phyloP scores from a whole-genome alignment of 2,888 invertebrate genomes.

The Calephelis perditalis region DNA sequence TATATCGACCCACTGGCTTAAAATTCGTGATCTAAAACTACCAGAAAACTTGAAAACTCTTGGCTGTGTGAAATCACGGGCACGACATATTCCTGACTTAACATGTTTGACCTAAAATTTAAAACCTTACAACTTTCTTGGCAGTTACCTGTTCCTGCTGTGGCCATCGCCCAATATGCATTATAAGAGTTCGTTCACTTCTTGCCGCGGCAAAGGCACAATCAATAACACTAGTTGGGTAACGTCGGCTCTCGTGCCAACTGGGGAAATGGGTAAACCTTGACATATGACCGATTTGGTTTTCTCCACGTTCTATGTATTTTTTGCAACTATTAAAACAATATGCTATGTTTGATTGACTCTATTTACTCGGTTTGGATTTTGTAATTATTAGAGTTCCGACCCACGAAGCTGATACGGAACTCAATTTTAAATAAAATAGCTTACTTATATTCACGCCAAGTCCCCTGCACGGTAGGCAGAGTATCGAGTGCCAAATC shows the following conservation, averaged over 20 bases:
- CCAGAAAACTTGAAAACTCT: too few relatives aligned
- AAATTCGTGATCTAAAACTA: too few relatives aligned
- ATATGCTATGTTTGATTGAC: not conserved
- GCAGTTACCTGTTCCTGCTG: conserved; percentile 2
- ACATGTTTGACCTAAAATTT: not conserved
- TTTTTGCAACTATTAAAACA: conserved; percentile 6
- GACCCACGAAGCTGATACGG: too few relatives aligned
- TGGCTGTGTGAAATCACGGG: too few relatives aligned
- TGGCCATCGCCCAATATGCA: not conserved
- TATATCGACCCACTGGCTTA: too few relatives aligned
- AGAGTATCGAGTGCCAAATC: too few relatives aligned
- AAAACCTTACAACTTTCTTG: not conserved
- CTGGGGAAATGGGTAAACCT: conserved; percentile 2
- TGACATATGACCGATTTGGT: conserved; percentile 8
- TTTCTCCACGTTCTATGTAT: not conserved
- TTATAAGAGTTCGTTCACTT: conserved; percentile 6
- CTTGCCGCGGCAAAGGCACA: not conserved
- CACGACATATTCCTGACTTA: too few relatives aligned
- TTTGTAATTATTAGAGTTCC: too few relatives aligned
- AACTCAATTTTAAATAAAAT: too few relatives aligned
- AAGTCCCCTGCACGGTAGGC: too few relatives aligned
- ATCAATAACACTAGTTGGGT: conserved; percentile 11
- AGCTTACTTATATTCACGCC: too few relatives aligned
- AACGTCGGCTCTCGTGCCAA: conserved; percentile 4
- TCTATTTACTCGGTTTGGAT: too few relatives aligned